Evolutionary conservation across 2,888 invertebrate species (phyloP).

Genomic region (Empis livida): DNA sequence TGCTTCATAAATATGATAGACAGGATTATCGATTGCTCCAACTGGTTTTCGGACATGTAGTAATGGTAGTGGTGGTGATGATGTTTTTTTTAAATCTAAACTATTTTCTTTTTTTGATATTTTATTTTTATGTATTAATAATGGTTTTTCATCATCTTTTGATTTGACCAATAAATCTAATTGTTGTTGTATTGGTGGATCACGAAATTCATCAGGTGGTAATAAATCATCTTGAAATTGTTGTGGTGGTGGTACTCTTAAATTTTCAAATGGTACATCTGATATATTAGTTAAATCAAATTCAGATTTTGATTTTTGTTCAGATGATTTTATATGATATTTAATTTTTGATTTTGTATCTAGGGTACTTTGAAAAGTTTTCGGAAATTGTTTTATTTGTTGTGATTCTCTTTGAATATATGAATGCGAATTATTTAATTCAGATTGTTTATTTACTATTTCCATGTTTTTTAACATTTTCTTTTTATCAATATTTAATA

Average conservation of each 20-base stretch:
- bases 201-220: slow-evolving; percentile 59
- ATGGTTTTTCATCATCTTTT: neutral
- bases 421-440: too few species aligned
- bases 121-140: neutral
- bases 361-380: slow-evolving; percentile 22
- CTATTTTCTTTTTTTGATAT: neutral
- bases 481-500: slow-evolving; percentile 14
- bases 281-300: slow-evolving; percentile 43
- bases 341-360: slow-evolving; percentile 36
- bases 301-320: slow-evolving; percentile 48
- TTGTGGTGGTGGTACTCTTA: slow-evolving; percentile 64
- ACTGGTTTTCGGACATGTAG: slow-evolving; percentile 15
- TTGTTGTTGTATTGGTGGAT: slow-evolving; percentile 33
- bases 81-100: neutral
- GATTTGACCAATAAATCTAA: neutral
- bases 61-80: slow-evolving; percentile 9
- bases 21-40: slow-evolving; percentile 52
- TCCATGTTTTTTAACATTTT: slow-evolving; percentile 18
- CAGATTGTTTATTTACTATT: too few species aligned
- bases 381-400: neutral
- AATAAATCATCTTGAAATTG: slow-evolving; percentile 72
- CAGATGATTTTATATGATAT: slow-evolving; percentile 14
- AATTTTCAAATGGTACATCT: slow-evolving; percentile 52
- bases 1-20: slow-evolving; percentile 71
- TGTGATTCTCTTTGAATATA: too few species aligned